Evolutionary conservation across 2,797 vertebrate genomes (phyloP), one percentile per base, ranked within the genome.

Genomic region (Channallabes apus): DNA sequence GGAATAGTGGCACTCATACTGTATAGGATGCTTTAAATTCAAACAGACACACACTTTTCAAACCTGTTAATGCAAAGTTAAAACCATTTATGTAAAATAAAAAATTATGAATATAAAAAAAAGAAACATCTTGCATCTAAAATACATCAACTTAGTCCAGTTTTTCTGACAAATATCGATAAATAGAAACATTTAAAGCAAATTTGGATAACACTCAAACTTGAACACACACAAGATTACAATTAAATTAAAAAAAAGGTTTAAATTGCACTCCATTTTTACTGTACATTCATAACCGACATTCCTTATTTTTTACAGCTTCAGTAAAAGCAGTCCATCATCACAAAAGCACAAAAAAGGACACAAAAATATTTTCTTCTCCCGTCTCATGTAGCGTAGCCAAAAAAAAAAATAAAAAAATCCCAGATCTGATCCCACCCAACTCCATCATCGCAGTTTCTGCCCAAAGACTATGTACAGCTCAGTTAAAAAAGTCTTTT

Each of bases 211-310:
- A 92, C 88, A 91, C 80, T 90, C 77, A 90, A 84, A 90, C 87
- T 82, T 86, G 59, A 87, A 88, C 82, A 79, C 41, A 88, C 77
- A 88, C 77, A 64, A 29, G 75, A 67, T 77, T 78, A 86, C 41
- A 88, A 92, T 95, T 94, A 95, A 95, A 95, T 94, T 94, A 9
- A 2, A 46, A 46, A 46, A 90, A 94, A 93, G 91, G 93, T 90
- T 11, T 46, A 9, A 93, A 95, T 94, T 95, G 94, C 94, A 95
- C 94, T 94, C 93, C 91, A 94, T 92, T 51, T 93, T 90, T 94
- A 94, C 94, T 94, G 91, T 94, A 96, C 95, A 96, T 95, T 95
- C 94, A 95, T 91, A 91, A 91, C 91, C 89, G 92, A 94, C 89
- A 90, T 89, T 87, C 72, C 90, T 92, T 90, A 61, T 84, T 89